A percentile compares a stretch with the other conserved stretches of the same genome.
Conservation (phyloP, 2,888 invertebrate species). For the Drosophila quasianomalipes region DNA sequence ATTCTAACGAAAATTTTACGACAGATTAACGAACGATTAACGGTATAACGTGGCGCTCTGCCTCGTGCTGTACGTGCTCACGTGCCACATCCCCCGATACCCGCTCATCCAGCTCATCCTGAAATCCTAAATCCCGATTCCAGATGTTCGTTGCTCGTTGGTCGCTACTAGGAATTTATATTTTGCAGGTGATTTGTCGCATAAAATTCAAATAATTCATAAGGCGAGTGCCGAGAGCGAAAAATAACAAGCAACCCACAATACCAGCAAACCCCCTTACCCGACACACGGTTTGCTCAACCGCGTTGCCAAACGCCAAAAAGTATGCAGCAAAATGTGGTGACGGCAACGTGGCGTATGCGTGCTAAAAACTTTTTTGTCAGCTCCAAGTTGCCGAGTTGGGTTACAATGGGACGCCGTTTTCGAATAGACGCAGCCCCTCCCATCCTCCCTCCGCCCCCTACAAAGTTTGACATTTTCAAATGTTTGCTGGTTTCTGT, state of each 20-base stretch:
- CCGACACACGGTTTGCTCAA: background rate
- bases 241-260: slow-evolving; percentile 70
- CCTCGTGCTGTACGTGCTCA: slow-evolving; percentile 62
- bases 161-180: slow-evolving; percentile 71
- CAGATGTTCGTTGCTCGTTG: slow-evolving; percentile 25
- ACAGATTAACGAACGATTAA: slow-evolving; percentile 81
- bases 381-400: slow-evolving; percentile 62
- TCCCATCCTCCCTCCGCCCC: background rate
- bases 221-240: slow-evolving; percentile 61
- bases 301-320: slow-evolving; percentile 66
- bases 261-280: slow-evolving; percentile 17
- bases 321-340: slow-evolving; percentile 75
- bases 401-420: slow-evolving; percentile 33
- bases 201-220: slow-evolving; percentile 82
- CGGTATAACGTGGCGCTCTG: slow-evolving; percentile 69
- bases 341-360: slow-evolving; percentile 68
- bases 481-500: slow-evolving; percentile 47
- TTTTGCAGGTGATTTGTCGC: slow-evolving; percentile 81
- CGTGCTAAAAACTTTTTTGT: slow-evolving; percentile 78
- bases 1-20: slow-evolving; percentile 68
- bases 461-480: slow-evolving; percentile 66
- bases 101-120: background rate
- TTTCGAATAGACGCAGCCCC: background rate
- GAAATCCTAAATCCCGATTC: slow-evolving; percentile 11
- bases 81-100: slow-evolving; percentile 33